These are phyloP conservation scores for Beris morrisii DNA, from an alignment of 2,888 invertebrate species.

Conservation along the genomic window DNA sequence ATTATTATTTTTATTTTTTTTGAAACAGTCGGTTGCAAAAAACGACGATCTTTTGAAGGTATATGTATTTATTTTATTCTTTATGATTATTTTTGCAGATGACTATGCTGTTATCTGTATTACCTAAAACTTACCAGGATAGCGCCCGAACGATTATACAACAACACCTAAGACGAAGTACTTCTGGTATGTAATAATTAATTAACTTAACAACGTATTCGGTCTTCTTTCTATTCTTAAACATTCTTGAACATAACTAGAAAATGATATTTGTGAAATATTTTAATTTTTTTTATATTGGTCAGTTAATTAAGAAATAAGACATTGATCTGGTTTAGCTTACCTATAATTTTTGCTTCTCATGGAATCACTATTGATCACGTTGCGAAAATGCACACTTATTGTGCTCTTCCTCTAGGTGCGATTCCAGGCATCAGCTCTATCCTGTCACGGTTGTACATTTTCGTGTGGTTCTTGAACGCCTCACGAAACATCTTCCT, in stretches of 20 bases:
- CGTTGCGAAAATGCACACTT: no score
- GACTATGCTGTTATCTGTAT: conserved; percentile 73
- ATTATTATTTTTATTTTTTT: not conserved
- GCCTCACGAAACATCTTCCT: no score
- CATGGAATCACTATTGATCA: no score
- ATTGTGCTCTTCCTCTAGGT: no score
- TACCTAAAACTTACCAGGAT: conserved; percentile 74
- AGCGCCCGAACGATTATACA: conserved; percentile 73
- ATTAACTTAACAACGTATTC: not conserved
- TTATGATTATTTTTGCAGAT: conserved; percentile 61
- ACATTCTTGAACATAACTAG: not conserved
- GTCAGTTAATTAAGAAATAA: not conserved
- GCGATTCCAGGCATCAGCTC: no score
- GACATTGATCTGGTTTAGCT: not conserved
- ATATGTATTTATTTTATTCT: conserved; percentile 16
- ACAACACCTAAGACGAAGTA: conserved; percentile 70
- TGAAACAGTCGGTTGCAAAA: not conserved
- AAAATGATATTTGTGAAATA: no score
- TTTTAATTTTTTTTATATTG: not conserved
- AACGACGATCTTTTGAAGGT: not conserved
- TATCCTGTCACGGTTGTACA: no score
- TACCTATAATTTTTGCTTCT: no score
- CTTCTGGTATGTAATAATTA: conserved; percentile 54
- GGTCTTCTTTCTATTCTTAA: not conserved
- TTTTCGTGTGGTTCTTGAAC: no score